Evolutionary conservation across 1,140 invertebrate species (phyloP), one percentile per base, ranked within the genome.

Genomic region (Drosophila varians): DNA sequence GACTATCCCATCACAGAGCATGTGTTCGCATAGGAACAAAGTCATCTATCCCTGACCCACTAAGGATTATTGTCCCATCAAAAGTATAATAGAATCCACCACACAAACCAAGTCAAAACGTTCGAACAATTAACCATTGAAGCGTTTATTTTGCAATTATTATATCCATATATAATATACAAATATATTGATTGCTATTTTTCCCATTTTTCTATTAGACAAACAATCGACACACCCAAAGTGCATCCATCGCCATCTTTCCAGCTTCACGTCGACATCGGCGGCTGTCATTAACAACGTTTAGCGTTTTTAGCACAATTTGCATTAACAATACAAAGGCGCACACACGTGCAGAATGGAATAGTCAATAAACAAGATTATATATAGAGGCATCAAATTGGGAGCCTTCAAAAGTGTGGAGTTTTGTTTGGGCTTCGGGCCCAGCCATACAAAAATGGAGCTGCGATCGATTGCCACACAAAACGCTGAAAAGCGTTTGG

Each of bases 201-300:
- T 47, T 64, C 4, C 9, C 36, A 49, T 47, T 65, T 42, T 65
- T 61, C 58, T 82, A 56, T 69, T 70, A 77, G 65, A 64, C 68
- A 73, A 43, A 71, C 70, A 74, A 55, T 45, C 61, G 77, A 74
- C 77, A 82, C 77, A 84, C 82, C 80, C 82, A 87, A 69, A 79
- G 75, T 86, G 82, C 76, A 84, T 80, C 77, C 57, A 72, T 73
- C 69, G 69, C 64, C 64, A 68, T 68, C 64, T 73, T 77, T 77
- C 78, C 66, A 77, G 64, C 64, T 68, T 61, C 53, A 34, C 77
- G 72, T 38, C 77, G 64, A 74, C 64, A 38, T 49, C 70, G 62
- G 53, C 70, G 62, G 53, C 80, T 86, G 82, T 86, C 80, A 86
- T 87, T 86, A 86, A 76, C 76, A 79, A 73, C 62, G 65, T 87